Evolutionary conservation across 2,888 invertebrate genomes (phyloP).

Genomic region (Eugnorisma glareosa): DNA sequence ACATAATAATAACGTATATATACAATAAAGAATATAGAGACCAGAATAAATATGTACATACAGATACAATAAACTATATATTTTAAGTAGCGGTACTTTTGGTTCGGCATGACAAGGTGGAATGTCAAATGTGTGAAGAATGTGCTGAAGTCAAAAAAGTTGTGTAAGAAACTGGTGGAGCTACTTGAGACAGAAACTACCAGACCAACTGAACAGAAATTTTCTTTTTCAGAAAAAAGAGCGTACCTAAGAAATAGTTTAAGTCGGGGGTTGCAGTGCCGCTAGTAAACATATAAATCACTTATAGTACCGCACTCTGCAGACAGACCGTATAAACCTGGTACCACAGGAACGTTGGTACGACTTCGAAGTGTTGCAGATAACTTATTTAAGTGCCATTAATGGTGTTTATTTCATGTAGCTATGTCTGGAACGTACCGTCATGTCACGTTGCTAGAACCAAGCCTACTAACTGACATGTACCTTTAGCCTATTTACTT

Average conservation of each 20-base stretch:
- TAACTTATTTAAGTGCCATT: slow-evolving; percentile 37
- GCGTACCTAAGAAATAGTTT: not conserved
- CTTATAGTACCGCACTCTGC: slow-evolving; percentile 24
- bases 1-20: slow-evolving; percentile 13
- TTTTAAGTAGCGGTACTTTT: slow-evolving; percentile 50
- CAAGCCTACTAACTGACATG: slow-evolving; percentile 20
- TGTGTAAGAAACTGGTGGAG: not conserved
- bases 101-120: slow-evolving; percentile 14
- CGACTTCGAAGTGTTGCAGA: slow-evolving; percentile 34
- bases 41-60: too few species aligned
- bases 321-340: not conserved
- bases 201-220: not conserved
- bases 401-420: slow-evolving; percentile 29
- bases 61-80: slow-evolving; percentile 49
- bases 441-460: slow-evolving; percentile 45
- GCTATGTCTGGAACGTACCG: slow-evolving; percentile 32
- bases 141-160: not conserved
- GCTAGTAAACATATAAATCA: slow-evolving; percentile 30
- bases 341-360: slow-evolving; percentile 44
- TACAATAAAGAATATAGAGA: too few species aligned
- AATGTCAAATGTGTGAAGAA: slow-evolving; percentile 27
- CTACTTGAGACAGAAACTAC: not conserved
- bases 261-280: slow-evolving; percentile 9
- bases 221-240: not conserved
- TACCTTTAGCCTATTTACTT: slow-evolving; percentile 41